Evolutionary conservation across 2,888 invertebrate species (phyloP), one percentile per base, ranked within the genome.

Genomic region (Ischnus inquisitorius): DNA sequence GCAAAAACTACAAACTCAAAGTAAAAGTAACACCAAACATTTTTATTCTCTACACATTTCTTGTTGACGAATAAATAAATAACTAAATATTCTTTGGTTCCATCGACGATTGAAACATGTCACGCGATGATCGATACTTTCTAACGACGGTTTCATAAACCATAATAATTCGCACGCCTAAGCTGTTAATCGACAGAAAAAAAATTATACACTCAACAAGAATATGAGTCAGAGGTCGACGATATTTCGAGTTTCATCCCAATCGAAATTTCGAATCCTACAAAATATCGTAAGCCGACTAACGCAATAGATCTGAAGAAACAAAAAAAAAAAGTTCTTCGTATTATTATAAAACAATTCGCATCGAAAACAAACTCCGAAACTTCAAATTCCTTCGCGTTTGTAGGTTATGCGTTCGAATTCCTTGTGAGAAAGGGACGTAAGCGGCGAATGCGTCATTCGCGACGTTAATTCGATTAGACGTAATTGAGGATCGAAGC

Each of bases 401-500:
- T 64, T 34, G 14, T 19, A 79, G 83, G 83, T 83, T 83, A 83
- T 79, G 83, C 79, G 79, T 79, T 79, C 75, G 41, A 48, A 74
- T 14, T 22, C 8, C 62, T 43, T 60, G 25, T 16, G 5, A 16
- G 22, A 64, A 64, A 39, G 69, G 57, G 54, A 65, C 46, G 46
- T 41, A 68, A 28, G 28, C 28, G 19, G 28, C 22, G 60, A 28
- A 39, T 25, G 48, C 14, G 41, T 25, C 10, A 16, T 54, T 57
- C 8, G 57, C 28, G 46, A 67, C 46, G 25, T 14, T 28, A 25
- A 60, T 64, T 79, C 6, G 22, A 46, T 43, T 8, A 25, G 16
- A 0, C 28, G 22, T 22, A 25, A 51, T 14, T 2, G 6, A 69
- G 10, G 22, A 19, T 19, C 19, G 54, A 22, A 54, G 54, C 54